Evolutionary conservation across 2,113 vertebrate genomes (phyloP).

Genomic region (Opisthocomus hoazin): DNA sequence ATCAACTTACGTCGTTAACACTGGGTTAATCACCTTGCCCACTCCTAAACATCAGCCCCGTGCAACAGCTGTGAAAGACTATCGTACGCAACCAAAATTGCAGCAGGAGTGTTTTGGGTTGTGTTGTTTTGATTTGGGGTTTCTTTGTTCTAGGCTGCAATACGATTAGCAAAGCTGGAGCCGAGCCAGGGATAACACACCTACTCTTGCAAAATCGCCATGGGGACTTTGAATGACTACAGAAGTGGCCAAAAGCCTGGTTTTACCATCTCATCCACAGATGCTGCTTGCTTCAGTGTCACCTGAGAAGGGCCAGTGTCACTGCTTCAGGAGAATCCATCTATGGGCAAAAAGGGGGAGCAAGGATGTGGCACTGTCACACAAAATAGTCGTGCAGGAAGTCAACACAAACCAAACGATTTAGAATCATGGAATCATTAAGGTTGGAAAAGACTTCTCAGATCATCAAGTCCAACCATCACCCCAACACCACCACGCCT

Average conservation of each 20-base stretch:
- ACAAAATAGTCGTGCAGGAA: not conserved
- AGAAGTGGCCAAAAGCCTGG: not conserved
- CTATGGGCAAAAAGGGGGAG: not conserved
- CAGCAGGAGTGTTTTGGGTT: not conserved
- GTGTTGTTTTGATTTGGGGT: not conserved
- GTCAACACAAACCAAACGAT: not conserved
- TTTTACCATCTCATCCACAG: not conserved
- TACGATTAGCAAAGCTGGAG: not conserved
- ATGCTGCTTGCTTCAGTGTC: not conserved
- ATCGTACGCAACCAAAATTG: not conserved
- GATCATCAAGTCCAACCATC: too few relatives aligned
- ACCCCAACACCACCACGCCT: too few relatives aligned
- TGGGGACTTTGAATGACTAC: not conserved
- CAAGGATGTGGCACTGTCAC: not conserved
- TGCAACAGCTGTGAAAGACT: not conserved
- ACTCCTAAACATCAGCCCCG: not conserved
- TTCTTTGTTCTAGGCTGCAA: not conserved
- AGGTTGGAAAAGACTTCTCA: too few relatives aligned
- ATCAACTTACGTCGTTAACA: not conserved
- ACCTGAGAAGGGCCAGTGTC: accelerated
- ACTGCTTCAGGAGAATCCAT: not conserved
- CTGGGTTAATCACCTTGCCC: not conserved
- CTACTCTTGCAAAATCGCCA: not conserved
- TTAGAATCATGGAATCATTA: too few relatives aligned
- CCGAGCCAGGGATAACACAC: not conserved